Conservation (phyloP, 2,113 vertebrate genomes). For the Elgaria multicarinata region DNA sequence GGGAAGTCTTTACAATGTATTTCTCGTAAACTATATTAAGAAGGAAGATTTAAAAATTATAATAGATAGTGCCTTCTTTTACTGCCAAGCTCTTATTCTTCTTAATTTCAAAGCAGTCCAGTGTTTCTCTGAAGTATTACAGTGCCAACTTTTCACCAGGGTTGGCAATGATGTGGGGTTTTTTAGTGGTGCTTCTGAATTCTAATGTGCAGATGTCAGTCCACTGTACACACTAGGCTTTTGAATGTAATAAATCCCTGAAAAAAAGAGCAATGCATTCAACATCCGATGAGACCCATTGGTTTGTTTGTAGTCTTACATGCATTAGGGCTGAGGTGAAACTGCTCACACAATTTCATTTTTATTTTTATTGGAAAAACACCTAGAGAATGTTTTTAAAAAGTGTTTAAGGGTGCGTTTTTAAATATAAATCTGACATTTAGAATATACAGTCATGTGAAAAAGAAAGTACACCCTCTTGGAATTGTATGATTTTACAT, state of each 20-base stretch:
- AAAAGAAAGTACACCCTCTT: too few species aligned
- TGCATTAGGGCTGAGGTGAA: neutral
- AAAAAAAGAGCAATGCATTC: neutral
- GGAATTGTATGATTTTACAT: too few species aligned
- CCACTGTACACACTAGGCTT: neutral
- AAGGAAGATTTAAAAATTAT: neutral
- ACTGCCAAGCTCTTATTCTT: neutral
- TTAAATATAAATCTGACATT: neutral
- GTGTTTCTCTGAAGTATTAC: neutral
- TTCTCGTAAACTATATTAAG: conserved; percentile 5
- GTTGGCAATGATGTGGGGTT: conserved; percentile 2
- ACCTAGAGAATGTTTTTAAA: neutral
- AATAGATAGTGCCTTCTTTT: neutral
- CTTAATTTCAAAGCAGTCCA: conserved; percentile 8
- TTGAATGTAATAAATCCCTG: neutral
- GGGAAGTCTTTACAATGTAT: neutral
- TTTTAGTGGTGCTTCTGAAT: neutral
- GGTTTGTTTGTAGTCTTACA: conserved; percentile 7
- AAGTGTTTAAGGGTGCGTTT: neutral
- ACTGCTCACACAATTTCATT: neutral
- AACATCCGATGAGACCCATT: neutral
- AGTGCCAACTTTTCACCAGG: neutral
- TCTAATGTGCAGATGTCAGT: neutral
- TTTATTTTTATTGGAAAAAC: neutral
- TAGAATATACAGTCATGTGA: too few species aligned